phyloP scores from a whole-genome alignment of 2,797 vertebrate species.

The Betta splendens region DNA sequence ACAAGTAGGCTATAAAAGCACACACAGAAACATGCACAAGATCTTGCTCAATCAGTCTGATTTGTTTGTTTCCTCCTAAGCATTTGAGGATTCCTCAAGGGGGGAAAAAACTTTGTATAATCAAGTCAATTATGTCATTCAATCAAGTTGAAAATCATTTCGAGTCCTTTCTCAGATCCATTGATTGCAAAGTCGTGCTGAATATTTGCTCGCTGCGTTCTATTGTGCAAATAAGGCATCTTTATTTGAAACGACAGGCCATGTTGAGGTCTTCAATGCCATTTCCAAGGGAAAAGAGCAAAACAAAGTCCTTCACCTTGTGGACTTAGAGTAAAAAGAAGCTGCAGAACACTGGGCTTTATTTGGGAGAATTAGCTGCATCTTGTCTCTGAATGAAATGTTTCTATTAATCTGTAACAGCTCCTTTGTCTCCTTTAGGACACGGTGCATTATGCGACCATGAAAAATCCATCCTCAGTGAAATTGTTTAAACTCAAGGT shows the following conservation, averaged over 20 bases:
- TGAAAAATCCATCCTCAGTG: constrained; percentile 74
- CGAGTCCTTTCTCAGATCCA: constrained; percentile 74
- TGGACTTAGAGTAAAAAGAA: constrained; percentile 44
- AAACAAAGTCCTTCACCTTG: constrained; percentile 73
- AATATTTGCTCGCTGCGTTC: constrained; percentile 66
- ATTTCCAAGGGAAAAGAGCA: constrained; percentile 46
- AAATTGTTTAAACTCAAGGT: constrained; percentile 78
- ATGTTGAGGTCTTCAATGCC: constrained; percentile 38
- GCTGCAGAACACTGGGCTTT: constrained; percentile 38
- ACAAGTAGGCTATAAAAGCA: constrained; percentile 75
- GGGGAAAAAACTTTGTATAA: constrained; percentile 78
- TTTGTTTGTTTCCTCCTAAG: constrained; percentile 85
- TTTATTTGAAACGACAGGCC: constrained; percentile 56
- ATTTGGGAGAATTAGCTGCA: constrained; percentile 33
- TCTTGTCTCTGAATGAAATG: constrained; percentile 38
- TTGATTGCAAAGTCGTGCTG: constrained; percentile 80
- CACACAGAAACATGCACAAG: constrained; percentile 69
- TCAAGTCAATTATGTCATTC: constrained; percentile 87
- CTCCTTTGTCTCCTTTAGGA: constrained; percentile 71
- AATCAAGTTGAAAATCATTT: constrained; percentile 83
- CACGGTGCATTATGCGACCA: constrained; percentile 66
- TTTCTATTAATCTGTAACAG: constrained; percentile 71
- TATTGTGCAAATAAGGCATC: constrained; percentile 71
- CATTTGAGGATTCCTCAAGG: constrained; percentile 80
- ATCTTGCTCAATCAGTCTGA: constrained; percentile 84